These are phyloP conservation scores for Cardiocondyla obscurior DNA, from an alignment of 1,140 invertebrate genomes.

Conservation along the genomic window DNA sequence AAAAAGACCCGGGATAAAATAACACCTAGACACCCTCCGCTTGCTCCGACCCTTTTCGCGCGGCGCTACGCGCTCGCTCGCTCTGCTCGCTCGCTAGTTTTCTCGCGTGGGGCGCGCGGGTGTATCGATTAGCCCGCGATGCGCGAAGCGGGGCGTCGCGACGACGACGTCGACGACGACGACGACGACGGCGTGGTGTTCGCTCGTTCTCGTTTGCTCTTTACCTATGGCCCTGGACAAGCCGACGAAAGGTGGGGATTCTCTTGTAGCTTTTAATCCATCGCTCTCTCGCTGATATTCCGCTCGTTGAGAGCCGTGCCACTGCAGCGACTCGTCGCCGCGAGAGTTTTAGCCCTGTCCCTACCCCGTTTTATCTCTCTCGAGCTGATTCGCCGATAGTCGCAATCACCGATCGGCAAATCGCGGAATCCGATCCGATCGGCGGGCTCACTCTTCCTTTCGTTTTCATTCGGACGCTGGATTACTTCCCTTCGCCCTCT, in stretches of 20 bases:
- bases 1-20: conserved; percentile 63
- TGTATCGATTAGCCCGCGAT: conserved; percentile 66
- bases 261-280: conserved; percentile 56
- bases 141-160: conserved; percentile 25
- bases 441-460: conserved; percentile 49
- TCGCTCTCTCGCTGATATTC: conserved; percentile 47
- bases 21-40: conserved; percentile 65
- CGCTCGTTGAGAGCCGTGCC: conserved; percentile 22
- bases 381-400: conserved; percentile 25
- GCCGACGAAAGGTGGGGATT: conserved; percentile 42
- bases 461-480: conserved; percentile 11
- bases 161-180: too few relatives aligned
- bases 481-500: background rate
- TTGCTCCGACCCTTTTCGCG: conserved; percentile 46
- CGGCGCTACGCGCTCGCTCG: conserved; percentile 18
- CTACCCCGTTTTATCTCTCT: background rate
- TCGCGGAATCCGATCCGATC: conserved; percentile 47
- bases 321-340: conserved; percentile 8
- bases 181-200: background rate
- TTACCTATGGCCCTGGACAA: conserved; percentile 37
- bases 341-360: conserved; percentile 15
- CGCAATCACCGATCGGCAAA: conserved; percentile 26
- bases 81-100: conserved; percentile 2
- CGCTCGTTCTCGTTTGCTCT: conserved; percentile 6
- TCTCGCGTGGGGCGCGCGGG: conserved; percentile 36